A percentile compares a stretch with the other conserved stretches of the same genome.
Evolutionary conservation across 1,140 invertebrate species (phyloP).

Genomic region (Coelopa frigida): DNA sequence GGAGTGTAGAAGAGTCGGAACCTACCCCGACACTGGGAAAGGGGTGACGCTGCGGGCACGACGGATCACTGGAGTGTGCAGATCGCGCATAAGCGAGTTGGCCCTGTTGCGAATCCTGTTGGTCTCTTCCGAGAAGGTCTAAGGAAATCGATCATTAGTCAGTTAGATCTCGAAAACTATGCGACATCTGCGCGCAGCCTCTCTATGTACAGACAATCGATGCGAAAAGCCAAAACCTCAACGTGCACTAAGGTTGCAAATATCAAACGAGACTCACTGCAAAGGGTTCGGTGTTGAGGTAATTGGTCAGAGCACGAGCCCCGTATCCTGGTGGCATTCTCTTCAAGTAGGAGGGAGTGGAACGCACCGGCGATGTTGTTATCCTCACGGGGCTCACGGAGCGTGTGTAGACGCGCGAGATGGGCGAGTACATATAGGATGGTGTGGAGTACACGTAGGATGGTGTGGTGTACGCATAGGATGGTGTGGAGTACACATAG

Average conservation of each 20-base stretch:
- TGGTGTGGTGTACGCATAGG: constrained; percentile 31
- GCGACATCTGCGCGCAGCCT: too few species aligned
- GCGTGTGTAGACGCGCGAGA: constrained; percentile 32
- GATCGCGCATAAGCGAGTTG: constrained; percentile 60
- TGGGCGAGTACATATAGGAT: constrained; percentile 35
- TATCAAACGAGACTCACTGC: constrained; percentile 35
- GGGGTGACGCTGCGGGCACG: constrained; percentile 54
- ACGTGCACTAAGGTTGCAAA: too few species aligned
- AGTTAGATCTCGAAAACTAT: too few species aligned
- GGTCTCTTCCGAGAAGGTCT: constrained; percentile 75
- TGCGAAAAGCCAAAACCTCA: too few species aligned
- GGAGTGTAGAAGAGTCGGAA: background rate
- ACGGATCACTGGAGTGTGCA: constrained; percentile 65
- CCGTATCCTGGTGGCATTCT: constrained; percentile 57
- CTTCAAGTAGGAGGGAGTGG: constrained; percentile 61
- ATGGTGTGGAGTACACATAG: constrained; percentile 53
- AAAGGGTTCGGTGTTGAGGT: constrained; percentile 60
- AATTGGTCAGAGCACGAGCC: constrained; percentile 61
- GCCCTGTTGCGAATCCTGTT: constrained; percentile 68
- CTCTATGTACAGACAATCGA: too few species aligned
- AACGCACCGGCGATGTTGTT: constrained; percentile 48
- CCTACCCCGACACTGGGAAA: constrained; percentile 40
- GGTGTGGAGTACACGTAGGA: constrained; percentile 38
- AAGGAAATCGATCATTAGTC: constrained; percentile 12
- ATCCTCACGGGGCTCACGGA: constrained; percentile 52